Evolutionary conservation across 2,888 invertebrate genomes (phyloP), one percentile per base, ranked within the genome.

Genomic region (Platycheirus albimanus): DNA sequence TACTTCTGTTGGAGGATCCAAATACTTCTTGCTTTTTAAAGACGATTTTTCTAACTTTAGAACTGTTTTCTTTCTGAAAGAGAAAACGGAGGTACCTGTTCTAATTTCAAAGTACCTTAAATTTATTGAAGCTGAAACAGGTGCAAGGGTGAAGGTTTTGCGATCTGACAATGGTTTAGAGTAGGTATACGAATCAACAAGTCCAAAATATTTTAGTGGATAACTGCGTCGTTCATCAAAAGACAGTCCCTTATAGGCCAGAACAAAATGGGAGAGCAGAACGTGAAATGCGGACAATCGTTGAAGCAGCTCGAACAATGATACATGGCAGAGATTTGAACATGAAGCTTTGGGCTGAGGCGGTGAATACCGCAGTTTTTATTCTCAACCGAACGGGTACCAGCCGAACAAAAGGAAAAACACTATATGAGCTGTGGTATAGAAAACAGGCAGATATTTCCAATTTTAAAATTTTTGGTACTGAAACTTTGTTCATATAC

Each of bases 401-500:
- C 10, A 86, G 84, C 38, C 45, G 81, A 17, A 77, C 77, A 3
- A 63, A 83, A 15, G 56, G 75, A n/a, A 87, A 86, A 74, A 85
- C 87, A 52, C 87, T 88, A 28, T 86, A 78, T 81, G 87, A 88
- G 54, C 51, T 87, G 13, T 88, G 85, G 84, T 71, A 72, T 83
- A 77, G 67, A 2, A 51, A 76, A 41, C 36, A 58, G 10, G 71
- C n/a, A n/a, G n/a, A n/a, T n/a, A n/a, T n/a, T n/a, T n/a, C n/a
- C n/a, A n/a, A n/a, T n/a, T n/a, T n/a, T 15, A 85, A 86, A 49
- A 85, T 88, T 36, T 91, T 91, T 87, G 91, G 90, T n/a, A 85
- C 85, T 13, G 64, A 86, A 71, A 87, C 10, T 87, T 87, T 84
- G 86, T 86, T n/a, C 88, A 89, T 71, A 84, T 81, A 45, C 77